Conservation (phyloP, 2,113 vertebrate genomes). For the Bufo gargarizans region DNA sequence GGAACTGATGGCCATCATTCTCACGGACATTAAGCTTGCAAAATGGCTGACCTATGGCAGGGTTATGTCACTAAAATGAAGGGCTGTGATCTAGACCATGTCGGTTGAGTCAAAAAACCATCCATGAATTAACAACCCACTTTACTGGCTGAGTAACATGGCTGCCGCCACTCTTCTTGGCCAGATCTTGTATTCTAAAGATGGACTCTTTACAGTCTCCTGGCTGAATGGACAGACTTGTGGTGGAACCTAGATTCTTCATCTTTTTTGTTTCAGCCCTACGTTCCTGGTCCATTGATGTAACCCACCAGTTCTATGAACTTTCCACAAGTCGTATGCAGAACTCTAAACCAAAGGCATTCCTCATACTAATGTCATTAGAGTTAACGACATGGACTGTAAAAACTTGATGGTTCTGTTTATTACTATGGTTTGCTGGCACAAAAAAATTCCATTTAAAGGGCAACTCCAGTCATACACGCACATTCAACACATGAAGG, state of each 20-base stretch:
- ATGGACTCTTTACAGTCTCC: not conserved
- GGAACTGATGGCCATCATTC: not conserved
- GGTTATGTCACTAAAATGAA: not conserved
- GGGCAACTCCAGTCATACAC: not conserved
- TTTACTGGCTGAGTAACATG: not conserved
- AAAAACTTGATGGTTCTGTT: not conserved
- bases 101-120: not conserved
- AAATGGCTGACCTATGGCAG: not conserved
- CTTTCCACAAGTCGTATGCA: not conserved
- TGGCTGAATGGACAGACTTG: not conserved
- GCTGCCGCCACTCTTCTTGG: not conserved
- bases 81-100: not conserved
- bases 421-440: not conserved
- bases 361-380: slow-evolving; percentile 25
- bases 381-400: not conserved
- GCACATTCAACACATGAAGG: not conserved
- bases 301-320: not conserved
- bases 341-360: slow-evolving; percentile 32
- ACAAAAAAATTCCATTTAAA: not conserved
- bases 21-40: not conserved
- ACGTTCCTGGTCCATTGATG: not conserved
- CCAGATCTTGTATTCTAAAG: not conserved
- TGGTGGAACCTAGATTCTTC: not conserved
- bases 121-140: not conserved
- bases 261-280: not conserved